Evolutionary conservation across 35 echinoderm and acorn worm genomes (phyloP), one percentile per base, ranked within the genome.

Genomic region (Antedon bifida): DNA sequence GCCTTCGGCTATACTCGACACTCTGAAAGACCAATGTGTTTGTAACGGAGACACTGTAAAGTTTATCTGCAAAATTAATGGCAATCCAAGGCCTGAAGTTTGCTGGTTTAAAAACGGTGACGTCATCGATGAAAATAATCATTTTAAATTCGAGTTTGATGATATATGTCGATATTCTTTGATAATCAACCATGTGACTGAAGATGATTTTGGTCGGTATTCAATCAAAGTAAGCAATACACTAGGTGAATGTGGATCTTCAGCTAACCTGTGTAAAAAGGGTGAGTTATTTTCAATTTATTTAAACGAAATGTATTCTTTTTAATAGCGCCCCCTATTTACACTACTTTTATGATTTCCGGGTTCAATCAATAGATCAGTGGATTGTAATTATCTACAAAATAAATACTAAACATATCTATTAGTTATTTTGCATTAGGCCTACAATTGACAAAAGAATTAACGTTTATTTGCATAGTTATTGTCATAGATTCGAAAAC

Each of bases 101-200:
- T 36, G 23, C 35, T 80, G 78, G 78, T 80, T 23, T 80, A 34
- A 80, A 39, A 29, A 80, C 36, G 78, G 78, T n/a, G 9, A 36
- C 2, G 10, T 5, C 36, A 80, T 80, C 10, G 21, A 80, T n/a
- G 78, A 80, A 34, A 36, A 38, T 26, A n/a, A 38, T 8, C 34
- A 30, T 34, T 80, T 80, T 38, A 29, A 80, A 28, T 38, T 80
- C 5, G 78, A 80, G 32, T 80, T 80, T 30, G 78, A 80, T 35
- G 35, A 80, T 38, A 80, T 29, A 38, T 34, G 78, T 39, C 34
- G 11, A 21, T 80, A 38, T 36, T 80, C 78, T 29, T 38, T 80
- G 78, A 80, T 39, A 5, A n/a, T 80, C 78, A 80, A 9, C 17
- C 34, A 80, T 80, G 78, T 80, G 78, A n/a, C 3, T 29, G 34